These are phyloP conservation scores for Lamprotornis superbus DNA, from an alignment of 2,113 vertebrate genomes.

Conservation along the genomic window DNA sequence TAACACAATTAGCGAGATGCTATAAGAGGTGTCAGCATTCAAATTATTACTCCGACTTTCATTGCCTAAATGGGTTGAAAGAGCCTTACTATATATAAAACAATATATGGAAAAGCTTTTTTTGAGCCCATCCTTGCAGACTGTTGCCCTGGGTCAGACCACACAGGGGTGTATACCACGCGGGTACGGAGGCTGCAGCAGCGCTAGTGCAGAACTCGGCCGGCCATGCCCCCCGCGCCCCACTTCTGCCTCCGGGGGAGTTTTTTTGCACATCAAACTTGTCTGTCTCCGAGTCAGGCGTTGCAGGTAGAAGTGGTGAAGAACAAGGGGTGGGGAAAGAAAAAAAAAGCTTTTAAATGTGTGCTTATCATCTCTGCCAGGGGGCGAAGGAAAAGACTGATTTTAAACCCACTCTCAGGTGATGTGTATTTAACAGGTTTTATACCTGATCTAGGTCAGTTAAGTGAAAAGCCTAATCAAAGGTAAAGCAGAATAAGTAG, in stretches of 20 bases:
- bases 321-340: rapidly evolving
- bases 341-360: background rate
- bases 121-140: background rate
- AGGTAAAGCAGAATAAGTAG: background rate
- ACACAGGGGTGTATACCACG: rapidly evolving
- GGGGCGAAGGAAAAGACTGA: background rate
- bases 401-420: background rate
- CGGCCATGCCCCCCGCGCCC: rapidly evolving
- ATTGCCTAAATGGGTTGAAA: background rate
- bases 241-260: no score
- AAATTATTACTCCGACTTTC: background rate
- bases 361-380: background rate
- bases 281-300: background rate
- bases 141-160: background rate
- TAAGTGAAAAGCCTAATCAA: background rate
- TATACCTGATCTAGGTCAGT: background rate
- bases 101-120: background rate
- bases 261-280: background rate
- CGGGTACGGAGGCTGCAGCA: no score
- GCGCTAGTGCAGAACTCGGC: no score
- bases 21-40: background rate
- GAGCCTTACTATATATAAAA: background rate
- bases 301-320: background rate
- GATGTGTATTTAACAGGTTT: background rate
- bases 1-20: background rate